phyloP scores from a whole-genome alignment of 2,113 vertebrate genomes.

The Gavialis gangeticus region DNA sequence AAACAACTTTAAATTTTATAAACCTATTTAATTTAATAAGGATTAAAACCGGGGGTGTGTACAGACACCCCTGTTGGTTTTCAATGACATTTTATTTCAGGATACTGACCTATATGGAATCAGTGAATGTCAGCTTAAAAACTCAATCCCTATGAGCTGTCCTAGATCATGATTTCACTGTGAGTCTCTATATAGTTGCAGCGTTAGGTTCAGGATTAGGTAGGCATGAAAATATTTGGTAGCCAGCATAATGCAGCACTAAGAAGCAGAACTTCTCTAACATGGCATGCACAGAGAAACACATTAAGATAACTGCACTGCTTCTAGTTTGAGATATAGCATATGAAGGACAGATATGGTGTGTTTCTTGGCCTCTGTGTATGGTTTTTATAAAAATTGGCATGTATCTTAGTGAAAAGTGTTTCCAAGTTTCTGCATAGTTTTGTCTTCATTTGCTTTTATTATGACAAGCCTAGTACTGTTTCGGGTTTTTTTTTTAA shows the following conservation, averaged over 20 bases:
- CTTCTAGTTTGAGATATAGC: no score
- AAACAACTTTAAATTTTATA: not conserved
- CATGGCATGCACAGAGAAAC: no score
- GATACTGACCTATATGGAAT: constrained; percentile 8
- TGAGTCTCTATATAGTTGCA: not conserved
- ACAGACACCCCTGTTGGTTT: not conserved
- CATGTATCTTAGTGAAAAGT: not conserved
- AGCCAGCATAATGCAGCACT: not conserved
- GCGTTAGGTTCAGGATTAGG: not conserved
- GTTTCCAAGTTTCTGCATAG: not conserved
- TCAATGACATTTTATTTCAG: not conserved
- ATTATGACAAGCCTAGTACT: not conserved
- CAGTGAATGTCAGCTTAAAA: not conserved
- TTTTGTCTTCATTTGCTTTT: constrained; percentile 1
- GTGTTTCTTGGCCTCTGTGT: not conserved
- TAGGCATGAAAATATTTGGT: not conserved
- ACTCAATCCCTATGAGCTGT: not conserved
- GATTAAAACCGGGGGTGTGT: no score
- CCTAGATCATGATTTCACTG: not conserved
- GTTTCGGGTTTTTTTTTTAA: not conserved
- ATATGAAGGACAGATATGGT: no score
- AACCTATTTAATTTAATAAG: not conserved
- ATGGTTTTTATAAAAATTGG: not conserved
- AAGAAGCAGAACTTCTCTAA: no score
- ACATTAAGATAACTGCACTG: no score